phyloP scores from a whole-genome alignment of 64 coral and sea anemone species.

The Catalaphyllia jardinei region DNA sequence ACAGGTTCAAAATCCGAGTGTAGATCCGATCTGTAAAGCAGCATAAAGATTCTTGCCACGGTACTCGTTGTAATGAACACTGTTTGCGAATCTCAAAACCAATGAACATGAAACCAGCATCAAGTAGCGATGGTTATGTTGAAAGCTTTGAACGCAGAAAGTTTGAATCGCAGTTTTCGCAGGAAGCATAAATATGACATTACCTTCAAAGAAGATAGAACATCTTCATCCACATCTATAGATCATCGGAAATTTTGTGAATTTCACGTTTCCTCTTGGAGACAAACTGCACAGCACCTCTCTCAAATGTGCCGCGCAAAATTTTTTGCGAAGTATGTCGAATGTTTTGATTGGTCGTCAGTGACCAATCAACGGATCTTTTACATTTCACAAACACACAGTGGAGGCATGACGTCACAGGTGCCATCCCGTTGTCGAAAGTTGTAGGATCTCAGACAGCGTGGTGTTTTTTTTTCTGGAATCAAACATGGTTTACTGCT shows the following conservation, averaged over 20 bases:
- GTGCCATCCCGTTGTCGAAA: background rate
- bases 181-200: background rate
- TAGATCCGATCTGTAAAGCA: too few relatives aligned
- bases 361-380: slow-evolving; percentile 1
- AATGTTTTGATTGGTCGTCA: slow-evolving; percentile 22
- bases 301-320: slow-evolving; percentile 10
- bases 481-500: slow-evolving; percentile 27
- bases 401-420: background rate
- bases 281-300: background rate
- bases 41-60: too few relatives aligned
- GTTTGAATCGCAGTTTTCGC: too few relatives aligned
- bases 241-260: background rate
- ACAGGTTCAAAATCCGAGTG: too few relatives aligned
- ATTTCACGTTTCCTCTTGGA: background rate
- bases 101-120: too few relatives aligned
- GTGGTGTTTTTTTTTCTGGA: background rate
- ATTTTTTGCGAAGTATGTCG: background rate
- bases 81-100: too few relatives aligned
- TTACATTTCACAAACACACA: background rate
- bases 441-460: background rate
- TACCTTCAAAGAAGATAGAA: background rate
- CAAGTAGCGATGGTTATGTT: too few relatives aligned
- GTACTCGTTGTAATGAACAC: background rate
- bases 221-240: background rate
- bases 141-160: too few relatives aligned